Conservation (phyloP, 2,888 invertebrate species). For the Limnephilus marmoratus region DNA sequence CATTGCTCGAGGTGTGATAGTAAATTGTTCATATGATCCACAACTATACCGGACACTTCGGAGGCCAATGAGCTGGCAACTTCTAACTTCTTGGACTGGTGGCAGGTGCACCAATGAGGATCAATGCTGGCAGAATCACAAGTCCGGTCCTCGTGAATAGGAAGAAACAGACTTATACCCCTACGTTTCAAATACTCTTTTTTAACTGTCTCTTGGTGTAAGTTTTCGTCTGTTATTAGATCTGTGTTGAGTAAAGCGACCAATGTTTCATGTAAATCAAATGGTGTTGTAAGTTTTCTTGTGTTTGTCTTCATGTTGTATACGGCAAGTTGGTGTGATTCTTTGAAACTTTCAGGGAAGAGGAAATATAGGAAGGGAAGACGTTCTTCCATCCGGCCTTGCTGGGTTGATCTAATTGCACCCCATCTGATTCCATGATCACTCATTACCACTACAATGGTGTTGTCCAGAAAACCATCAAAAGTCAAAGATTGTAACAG, state of each 20-base stretch:
- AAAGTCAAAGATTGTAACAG: slow-evolving; percentile 78
- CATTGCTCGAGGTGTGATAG: slow-evolving; percentile 81
- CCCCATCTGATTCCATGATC: slow-evolving; percentile 96
- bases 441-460: slow-evolving; percentile 86
- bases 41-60: slow-evolving; percentile 79
- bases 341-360: slow-evolving; percentile 84
- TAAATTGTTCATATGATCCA: slow-evolving; percentile 81
- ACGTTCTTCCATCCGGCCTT: slow-evolving; percentile 92
- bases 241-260: slow-evolving; percentile 80
- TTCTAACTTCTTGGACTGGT: slow-evolving; percentile 79
- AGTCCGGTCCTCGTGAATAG: slow-evolving; percentile 83
- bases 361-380: slow-evolving; percentile 87
- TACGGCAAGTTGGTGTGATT: slow-evolving; percentile 79
- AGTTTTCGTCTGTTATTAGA: slow-evolving; percentile 72
- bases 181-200: slow-evolving; percentile 73
- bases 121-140: slow-evolving; percentile 88
- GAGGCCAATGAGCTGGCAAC: slow-evolving; percentile 76
- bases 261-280: slow-evolving; percentile 89
- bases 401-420: slow-evolving; percentile 87
- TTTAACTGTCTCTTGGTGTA: slow-evolving; percentile 70
- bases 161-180: slow-evolving; percentile 87
- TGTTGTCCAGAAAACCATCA: slow-evolving; percentile 79
- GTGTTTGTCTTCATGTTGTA: slow-evolving; percentile 82
- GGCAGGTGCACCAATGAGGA: slow-evolving; percentile 93
- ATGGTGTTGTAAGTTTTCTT: slow-evolving; percentile 87